phyloP scores from a whole-genome alignment of 2,797 vertebrate genomes.

The Pantherophis alleghaniensis region DNA sequence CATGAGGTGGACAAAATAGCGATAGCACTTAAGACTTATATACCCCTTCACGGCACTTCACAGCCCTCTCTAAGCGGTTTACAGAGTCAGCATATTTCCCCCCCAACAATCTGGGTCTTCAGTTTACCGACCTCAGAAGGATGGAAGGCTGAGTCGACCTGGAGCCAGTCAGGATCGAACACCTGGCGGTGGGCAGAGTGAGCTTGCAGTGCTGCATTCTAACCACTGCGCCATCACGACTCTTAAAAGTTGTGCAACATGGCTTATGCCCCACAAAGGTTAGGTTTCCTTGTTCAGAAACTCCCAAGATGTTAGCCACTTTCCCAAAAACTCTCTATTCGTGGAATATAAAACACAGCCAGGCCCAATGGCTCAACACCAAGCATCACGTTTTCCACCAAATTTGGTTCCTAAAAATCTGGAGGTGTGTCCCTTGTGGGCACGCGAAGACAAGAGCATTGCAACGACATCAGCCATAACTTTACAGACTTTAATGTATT shows the following conservation, averaged over 20 bases:
- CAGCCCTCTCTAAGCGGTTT: background rate
- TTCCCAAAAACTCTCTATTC: background rate
- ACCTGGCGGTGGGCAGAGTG: background rate
- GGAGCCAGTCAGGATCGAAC: background rate
- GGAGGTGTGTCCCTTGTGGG: background rate
- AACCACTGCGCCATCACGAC: background rate
- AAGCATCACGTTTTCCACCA: slow-evolving; percentile 67
- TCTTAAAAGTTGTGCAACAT: background rate
- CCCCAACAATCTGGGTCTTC: background rate
- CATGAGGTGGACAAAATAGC: background rate
- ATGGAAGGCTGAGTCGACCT: background rate
- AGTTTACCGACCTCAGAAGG: background rate
- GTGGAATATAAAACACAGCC: background rate
- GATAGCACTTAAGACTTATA: background rate
- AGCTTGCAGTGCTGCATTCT: background rate
- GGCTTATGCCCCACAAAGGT: background rate
- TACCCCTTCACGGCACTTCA: background rate
- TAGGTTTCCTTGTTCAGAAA: background rate
- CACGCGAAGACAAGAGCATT: slow-evolving; percentile 73
- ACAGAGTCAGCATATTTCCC: background rate
- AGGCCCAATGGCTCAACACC: background rate
- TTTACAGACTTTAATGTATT: slow-evolving; percentile 45
- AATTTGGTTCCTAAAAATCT: slow-evolving; percentile 73
- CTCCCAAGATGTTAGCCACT: background rate
- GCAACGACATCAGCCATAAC: slow-evolving; percentile 61